These are phyloP conservation scores for Drosophila pegasa DNA, from an alignment of 2,888 invertebrate genomes.

Conservation along the genomic window DNA sequence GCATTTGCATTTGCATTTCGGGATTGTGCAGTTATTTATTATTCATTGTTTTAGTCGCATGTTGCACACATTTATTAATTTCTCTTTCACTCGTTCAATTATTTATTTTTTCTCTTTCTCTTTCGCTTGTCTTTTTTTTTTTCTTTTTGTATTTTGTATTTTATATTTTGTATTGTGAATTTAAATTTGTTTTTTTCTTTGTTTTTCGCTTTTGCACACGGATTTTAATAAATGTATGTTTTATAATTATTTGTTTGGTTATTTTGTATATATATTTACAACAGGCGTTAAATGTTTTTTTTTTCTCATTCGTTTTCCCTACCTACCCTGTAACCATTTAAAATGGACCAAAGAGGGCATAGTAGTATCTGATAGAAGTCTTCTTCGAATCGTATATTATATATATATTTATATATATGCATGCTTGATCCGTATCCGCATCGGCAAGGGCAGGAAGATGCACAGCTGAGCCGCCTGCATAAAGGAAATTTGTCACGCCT, in stretches of 20 bases:
- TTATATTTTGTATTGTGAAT: slow-evolving; percentile 31
- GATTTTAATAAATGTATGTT: slow-evolving; percentile 22
- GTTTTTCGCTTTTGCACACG: slow-evolving; percentile 10
- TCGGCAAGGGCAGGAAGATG: neutral
- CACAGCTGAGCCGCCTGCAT: neutral
- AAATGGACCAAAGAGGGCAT: slow-evolving; percentile 1
- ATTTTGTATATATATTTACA: slow-evolving; percentile 43
- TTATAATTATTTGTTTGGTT: slow-evolving; percentile 9
- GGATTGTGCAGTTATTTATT: slow-evolving; percentile 61
- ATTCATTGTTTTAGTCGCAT: slow-evolving; percentile 66
- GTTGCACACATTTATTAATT: slow-evolving; percentile 67
- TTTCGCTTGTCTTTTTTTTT: slow-evolving; percentile 28
- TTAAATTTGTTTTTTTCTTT: slow-evolving; percentile 10
- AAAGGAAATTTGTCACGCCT: neutral
- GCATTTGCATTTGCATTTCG: slow-evolving; percentile 8
- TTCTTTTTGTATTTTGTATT: slow-evolving; percentile 53
- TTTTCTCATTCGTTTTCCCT: slow-evolving; percentile 8
- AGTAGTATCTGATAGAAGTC: slow-evolving; percentile 4
- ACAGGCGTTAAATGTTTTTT: slow-evolving; percentile 18
- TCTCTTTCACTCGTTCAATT: slow-evolving; percentile 56
- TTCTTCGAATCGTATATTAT: slow-evolving; percentile 5
- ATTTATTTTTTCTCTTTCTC: slow-evolving; percentile 40
- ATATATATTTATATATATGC: neutral
- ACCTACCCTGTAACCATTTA: slow-evolving; percentile 13
- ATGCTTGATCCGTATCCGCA: neutral